Percentiles rank a stretch among this genome's conserved stretches.
Conservation (phyloP, 1,140 invertebrate genomes). For the Tetragnatha versicolor region DNA sequence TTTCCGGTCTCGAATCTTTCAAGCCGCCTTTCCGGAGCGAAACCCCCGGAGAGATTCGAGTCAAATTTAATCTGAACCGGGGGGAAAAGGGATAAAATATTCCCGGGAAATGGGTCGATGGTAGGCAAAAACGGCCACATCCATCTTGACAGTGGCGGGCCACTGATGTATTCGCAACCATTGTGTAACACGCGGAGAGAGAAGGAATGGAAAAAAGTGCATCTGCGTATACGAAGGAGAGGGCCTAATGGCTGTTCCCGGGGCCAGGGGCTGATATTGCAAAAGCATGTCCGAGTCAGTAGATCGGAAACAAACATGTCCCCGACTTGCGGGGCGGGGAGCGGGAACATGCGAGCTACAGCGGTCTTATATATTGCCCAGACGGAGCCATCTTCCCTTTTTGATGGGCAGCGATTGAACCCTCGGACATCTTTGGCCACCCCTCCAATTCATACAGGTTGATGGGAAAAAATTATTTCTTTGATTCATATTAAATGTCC, state of each 20-base stretch:
- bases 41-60: constrained; percentile 1
- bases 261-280: constrained; percentile 51
- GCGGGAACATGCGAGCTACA: constrained; percentile 30
- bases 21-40: background rate
- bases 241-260: constrained; percentile 50
- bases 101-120: constrained; percentile 38
- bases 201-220: constrained; percentile 35
- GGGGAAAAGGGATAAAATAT: constrained; percentile 38
- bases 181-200: constrained; percentile 50
- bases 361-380: constrained; percentile 48
- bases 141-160: constrained; percentile 49
- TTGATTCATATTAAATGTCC: too few species aligned
- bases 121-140: constrained; percentile 22
- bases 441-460: too few species aligned
- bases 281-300: constrained; percentile 55
- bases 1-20: background rate
- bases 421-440: constrained; percentile 38
- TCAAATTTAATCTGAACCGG: constrained; percentile 41
- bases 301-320: constrained; percentile 56
- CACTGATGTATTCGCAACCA: constrained; percentile 52
- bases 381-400: constrained; percentile 39
- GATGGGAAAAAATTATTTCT: too few species aligned
- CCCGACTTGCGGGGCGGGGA: background rate
- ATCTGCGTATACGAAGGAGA: constrained; percentile 4
- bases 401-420: background rate